Evolutionary conservation across 2,888 invertebrate genomes (phyloP).

Genomic region (Ophion costatus): DNA sequence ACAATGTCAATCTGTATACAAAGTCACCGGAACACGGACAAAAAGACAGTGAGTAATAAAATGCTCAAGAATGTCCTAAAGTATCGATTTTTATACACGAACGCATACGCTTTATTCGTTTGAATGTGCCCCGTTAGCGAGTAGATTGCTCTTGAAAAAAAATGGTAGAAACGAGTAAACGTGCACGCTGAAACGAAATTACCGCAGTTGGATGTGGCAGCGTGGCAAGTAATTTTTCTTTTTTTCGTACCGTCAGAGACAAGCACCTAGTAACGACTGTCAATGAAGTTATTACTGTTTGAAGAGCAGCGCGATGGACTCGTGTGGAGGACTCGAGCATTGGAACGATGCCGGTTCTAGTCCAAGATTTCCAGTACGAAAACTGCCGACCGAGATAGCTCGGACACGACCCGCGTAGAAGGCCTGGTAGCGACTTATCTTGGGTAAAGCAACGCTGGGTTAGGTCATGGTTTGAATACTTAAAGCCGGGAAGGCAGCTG

Average conservation of each 20-base stretch:
- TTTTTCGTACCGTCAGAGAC: slow-evolving; percentile 1
- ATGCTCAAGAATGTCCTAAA: too few species aligned
- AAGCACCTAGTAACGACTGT: slow-evolving; percentile 5
- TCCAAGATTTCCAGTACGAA: too few species aligned
- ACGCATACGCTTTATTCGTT: neutral
- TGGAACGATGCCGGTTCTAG: neutral
- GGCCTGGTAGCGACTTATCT: too few species aligned
- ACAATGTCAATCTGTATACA: too few species aligned
- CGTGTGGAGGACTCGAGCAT: neutral
- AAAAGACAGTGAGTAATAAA: too few species aligned
- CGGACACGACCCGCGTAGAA: too few species aligned
- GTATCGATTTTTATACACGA: neutral
- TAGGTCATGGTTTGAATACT: too few species aligned
- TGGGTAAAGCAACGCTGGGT: too few species aligned
- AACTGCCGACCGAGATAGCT: too few species aligned
- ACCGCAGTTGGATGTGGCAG: neutral
- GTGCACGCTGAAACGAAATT: neutral
- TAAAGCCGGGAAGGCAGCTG: too few species aligned
- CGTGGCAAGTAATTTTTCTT: neutral
- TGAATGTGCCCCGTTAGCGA: neutral
- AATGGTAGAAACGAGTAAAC: neutral
- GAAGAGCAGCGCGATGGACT: neutral
- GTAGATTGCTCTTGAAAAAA: neutral
- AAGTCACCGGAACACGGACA: too few species aligned
- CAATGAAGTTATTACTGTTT: slow-evolving; percentile 44